Percentiles rank a stretch among this genome's conserved stretches.
Conservation (phyloP, 2,888 invertebrate genomes). For the Zhengitettix transpicula region DNA sequence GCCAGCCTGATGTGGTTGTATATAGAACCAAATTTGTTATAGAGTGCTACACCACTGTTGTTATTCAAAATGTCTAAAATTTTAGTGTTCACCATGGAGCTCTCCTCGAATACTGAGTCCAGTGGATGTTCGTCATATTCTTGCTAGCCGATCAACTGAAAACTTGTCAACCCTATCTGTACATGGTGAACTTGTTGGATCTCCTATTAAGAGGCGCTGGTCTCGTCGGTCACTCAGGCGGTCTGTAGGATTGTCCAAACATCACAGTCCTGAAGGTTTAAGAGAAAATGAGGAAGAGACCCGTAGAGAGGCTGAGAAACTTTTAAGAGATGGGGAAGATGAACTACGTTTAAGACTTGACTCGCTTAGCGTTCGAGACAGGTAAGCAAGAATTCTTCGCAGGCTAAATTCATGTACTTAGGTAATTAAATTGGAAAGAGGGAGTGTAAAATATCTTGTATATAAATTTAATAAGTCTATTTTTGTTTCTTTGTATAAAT, state of each 20-base stretch:
- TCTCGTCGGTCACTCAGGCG: conserved; percentile 21
- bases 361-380: conserved; percentile 18
- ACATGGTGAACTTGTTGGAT: conserved; percentile 19
- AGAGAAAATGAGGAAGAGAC: conserved; percentile 13
- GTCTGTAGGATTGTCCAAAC: conserved; percentile 8
- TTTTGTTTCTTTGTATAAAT: too few relatives aligned
- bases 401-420: too few relatives aligned
- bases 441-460: too few relatives aligned
- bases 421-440: too few relatives aligned
- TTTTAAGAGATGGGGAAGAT: conserved; percentile 20
- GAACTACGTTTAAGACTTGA: conserved; percentile 21
- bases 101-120: conserved; percentile 30
- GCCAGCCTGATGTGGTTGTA: too few relatives aligned
- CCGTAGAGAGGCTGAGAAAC: conserved; percentile 17
- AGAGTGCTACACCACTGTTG: too few relatives aligned
- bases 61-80: neutral
- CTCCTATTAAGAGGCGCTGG: conserved; percentile 23
- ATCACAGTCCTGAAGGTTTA: conserved; percentile 3
- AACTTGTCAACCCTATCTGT: conserved; percentile 20
- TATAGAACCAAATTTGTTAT: too few relatives aligned
- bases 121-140: conserved; percentile 27
- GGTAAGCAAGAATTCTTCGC: conserved; percentile 13
- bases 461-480: too few relatives aligned
- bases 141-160: conserved; percentile 28
- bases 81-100: conserved; percentile 30